Evolutionary conservation across 1,140 invertebrate genomes (phyloP).

Genomic region (Varroa destructor): DNA sequence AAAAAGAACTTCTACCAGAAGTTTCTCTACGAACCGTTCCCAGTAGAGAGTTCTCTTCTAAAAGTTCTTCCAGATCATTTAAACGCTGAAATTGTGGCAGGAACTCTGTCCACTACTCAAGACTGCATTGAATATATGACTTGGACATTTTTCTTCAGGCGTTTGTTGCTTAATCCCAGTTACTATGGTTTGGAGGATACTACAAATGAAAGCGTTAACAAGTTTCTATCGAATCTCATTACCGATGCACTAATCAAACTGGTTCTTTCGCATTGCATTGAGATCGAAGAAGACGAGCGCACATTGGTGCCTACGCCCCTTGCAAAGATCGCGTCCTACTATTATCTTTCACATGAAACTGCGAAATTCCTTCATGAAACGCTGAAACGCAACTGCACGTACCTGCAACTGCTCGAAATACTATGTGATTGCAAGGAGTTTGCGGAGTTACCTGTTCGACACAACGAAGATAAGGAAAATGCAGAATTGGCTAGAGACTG

Average conservation of each 20-base stretch:
- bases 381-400: conserved; percentile 48
- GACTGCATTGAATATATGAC: conserved; percentile 92
- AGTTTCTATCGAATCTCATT: conserved; percentile 52
- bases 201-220: conserved; percentile 56
- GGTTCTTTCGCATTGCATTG: conserved; percentile 59
- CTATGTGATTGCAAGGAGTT: conserved; percentile 80
- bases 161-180: conserved; percentile 79
- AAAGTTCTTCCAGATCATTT: conserved; percentile 86
- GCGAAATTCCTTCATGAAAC: conserved; percentile 64
- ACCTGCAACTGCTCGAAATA: conserved; percentile 63
- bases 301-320: conserved; percentile 62
- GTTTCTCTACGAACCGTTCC: conserved; percentile 97
- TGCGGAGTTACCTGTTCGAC: conserved; percentile 81
- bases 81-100: conserved; percentile 91
- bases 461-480: conserved; percentile 93
- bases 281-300: conserved; percentile 50
- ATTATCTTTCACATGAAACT: conserved; percentile 88
- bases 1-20: conserved; percentile 99
- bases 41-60: conserved; percentile 80
- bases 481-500: conserved; percentile 66
- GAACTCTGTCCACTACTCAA: conserved; percentile 79
- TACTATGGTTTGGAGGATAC: conserved; percentile 68
- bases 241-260: conserved; percentile 60
- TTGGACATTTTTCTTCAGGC: conserved; percentile 94
- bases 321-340: conserved; percentile 86